phyloP scores from a whole-genome alignment of 2,888 invertebrate genomes.

The Emmelina monodactyla region DNA sequence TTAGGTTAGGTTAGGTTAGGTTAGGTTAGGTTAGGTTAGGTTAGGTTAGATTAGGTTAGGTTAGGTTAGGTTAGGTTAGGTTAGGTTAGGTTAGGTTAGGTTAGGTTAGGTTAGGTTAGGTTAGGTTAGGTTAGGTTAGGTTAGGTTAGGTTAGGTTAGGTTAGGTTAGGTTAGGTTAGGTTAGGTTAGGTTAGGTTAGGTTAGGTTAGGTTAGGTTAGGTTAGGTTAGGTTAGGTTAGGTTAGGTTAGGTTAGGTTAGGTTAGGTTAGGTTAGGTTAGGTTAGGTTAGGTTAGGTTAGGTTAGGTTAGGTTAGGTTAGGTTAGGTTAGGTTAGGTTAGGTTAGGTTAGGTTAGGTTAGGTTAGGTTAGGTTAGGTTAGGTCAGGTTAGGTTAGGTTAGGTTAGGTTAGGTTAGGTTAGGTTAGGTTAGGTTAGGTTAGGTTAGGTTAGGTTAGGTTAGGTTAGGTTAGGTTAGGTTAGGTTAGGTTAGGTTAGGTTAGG shows the following conservation, averaged over 20 bases:
- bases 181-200: slow-evolving; percentile 13
- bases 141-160: slow-evolving; percentile 22
- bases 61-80: slow-evolving; percentile 21
- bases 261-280: slow-evolving; percentile 10
- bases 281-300: slow-evolving; percentile 14
- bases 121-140: slow-evolving; percentile 24
- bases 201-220: slow-evolving; percentile 12
- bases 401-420: slow-evolving; percentile 17
- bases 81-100: slow-evolving; percentile 22
- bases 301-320: slow-evolving; percentile 12
- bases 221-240: slow-evolving; percentile 10
- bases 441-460: slow-evolving; percentile 13
- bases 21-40: slow-evolving; percentile 15
- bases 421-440: slow-evolving; percentile 10
- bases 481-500: slow-evolving; percentile 12
- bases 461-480: slow-evolving; percentile 12
- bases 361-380: slow-evolving; percentile 12
- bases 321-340: slow-evolving; percentile 11
- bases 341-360: slow-evolving; percentile 11
- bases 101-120: slow-evolving; percentile 23
- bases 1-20: slow-evolving; percentile 16
- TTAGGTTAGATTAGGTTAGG: slow-evolving; percentile 17
- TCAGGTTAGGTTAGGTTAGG: slow-evolving; percentile 17
- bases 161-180: slow-evolving; percentile 21
- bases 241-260: slow-evolving; percentile 14